Evolutionary conservation across 2,888 invertebrate species (phyloP).

Genomic region (Agonopterix heracliana): DNA sequence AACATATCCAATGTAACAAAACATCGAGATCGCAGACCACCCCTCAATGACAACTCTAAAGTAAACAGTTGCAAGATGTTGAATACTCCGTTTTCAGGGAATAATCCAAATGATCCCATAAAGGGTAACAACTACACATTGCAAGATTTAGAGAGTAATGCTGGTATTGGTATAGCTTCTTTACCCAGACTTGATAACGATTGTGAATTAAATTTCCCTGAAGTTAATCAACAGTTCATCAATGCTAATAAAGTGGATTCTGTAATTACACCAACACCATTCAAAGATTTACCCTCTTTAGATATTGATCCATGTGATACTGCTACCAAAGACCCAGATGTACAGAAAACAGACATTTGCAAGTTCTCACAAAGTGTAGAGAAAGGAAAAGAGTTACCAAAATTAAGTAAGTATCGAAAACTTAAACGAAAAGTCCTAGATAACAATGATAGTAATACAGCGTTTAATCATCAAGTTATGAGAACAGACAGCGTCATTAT

Average conservation of each 20-base stretch:
- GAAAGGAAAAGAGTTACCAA: constrained; percentile 43
- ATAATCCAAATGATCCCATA: constrained; percentile 29
- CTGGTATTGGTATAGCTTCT: constrained; percentile 62
- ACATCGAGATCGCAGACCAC: constrained; percentile 23
- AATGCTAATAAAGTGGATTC: constrained; percentile 60
- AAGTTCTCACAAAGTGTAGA: constrained; percentile 19
- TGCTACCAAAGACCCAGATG: constrained; percentile 14
- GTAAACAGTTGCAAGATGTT: constrained; percentile 58
- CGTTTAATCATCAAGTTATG: constrained; percentile 23
- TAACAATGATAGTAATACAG: constrained; percentile 19
- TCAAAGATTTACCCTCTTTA: constrained; percentile 32
- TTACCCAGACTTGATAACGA: constrained; percentile 65
- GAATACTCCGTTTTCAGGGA: constrained; percentile 42
- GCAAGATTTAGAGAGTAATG: constrained; percentile 63
- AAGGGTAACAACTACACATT: constrained; percentile 50
- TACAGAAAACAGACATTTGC: constrained; percentile 12
- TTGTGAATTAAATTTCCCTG: constrained; percentile 65
- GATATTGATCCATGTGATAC: constrained; percentile 25
- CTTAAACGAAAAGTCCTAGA: constrained; percentile 29
- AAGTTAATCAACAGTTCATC: constrained; percentile 70
- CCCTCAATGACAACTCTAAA: constrained; percentile 29
- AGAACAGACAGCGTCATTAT: constrained; percentile 68
- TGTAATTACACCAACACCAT: constrained; percentile 18
- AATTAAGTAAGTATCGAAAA: constrained; percentile 63
- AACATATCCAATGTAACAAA: constrained; percentile 25